Percentiles rank a stretch among this genome's conserved stretches.
phyloP scores from a whole-genome alignment of 2,113 vertebrate species.

The Stigmatopora nigra region DNA sequence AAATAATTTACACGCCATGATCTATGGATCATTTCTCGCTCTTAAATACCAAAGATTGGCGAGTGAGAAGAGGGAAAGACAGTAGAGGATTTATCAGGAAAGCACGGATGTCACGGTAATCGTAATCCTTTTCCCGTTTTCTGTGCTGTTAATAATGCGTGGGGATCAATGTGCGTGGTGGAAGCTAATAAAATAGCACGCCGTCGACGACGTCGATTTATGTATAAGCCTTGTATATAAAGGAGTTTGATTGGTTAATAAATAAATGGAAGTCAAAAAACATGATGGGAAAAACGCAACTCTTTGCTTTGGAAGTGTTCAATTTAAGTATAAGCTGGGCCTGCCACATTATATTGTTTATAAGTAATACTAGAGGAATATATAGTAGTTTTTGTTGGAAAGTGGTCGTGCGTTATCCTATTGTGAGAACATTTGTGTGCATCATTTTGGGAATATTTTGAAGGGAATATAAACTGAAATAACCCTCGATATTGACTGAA shows the following conservation, averaged over 20 bases:
- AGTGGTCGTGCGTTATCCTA: no score
- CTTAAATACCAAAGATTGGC: constrained; percentile 61
- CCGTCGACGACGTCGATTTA: neutral
- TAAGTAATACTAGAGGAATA: no score
- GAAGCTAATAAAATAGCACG: constrained; percentile 51
- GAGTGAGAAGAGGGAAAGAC: constrained; percentile 41
- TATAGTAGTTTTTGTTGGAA: no score
- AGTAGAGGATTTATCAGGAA: constrained; percentile 65
- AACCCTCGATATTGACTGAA: no score
- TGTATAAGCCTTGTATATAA: neutral
- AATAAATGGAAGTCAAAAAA: neutral
- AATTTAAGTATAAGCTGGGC: no score
- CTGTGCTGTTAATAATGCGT: constrained; percentile 55
- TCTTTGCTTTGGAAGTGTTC: no score
- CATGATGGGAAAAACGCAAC: no score
- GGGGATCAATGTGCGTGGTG: constrained; percentile 50
- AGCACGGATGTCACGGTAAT: constrained; percentile 60
- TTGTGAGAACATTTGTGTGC: no score
- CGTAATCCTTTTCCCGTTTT: constrained; percentile 60
- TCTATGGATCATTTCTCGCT: constrained; percentile 70
- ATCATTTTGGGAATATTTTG: no score
- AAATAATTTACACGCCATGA: constrained; percentile 75
- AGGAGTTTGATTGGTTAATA: constrained; percentile 39
- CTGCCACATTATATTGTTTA: no score
- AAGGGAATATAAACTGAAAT: no score